These are phyloP conservation scores for Lissonota sp. DNA, from an alignment of 2,888 invertebrate genomes.

Conservation along the genomic window DNA sequence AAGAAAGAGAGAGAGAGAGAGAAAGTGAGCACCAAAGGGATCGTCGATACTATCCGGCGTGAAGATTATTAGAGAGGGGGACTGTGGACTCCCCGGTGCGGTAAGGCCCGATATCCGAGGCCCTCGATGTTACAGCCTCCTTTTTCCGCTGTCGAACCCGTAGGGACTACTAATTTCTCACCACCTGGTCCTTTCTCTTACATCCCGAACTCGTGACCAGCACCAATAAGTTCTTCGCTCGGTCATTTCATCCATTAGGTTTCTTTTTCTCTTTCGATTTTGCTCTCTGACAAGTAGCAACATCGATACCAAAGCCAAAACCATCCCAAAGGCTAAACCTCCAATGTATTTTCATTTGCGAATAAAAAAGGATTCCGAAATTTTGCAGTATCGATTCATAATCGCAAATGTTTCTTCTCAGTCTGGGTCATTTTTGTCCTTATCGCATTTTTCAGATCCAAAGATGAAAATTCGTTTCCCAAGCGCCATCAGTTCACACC, in stretches of 20 bases:
- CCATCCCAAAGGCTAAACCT: too few relatives aligned
- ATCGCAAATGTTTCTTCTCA: too few relatives aligned
- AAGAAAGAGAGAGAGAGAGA: conserved; percentile 39
- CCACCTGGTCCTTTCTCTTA: conserved; percentile 79
- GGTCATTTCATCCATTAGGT: conserved; percentile 59
- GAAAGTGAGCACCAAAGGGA: conserved; percentile 53
- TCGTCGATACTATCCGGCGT: conserved; percentile 80
- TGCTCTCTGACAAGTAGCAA: not conserved
- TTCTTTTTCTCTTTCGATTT: conserved; percentile 21
- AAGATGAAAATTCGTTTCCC: not conserved
- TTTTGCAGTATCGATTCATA: too few relatives aligned
- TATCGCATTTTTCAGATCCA: too few relatives aligned
- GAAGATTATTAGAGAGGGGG: conserved; percentile 76
- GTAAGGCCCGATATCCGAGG: conserved; percentile 57
- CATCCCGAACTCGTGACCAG: conserved; percentile 61
- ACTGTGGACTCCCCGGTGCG: conserved; percentile 50
- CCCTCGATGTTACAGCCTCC: conserved; percentile 53
- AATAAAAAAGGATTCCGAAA: too few relatives aligned
- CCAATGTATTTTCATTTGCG: too few relatives aligned
- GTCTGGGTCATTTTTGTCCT: too few relatives aligned
- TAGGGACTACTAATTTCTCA: conserved; percentile 78
- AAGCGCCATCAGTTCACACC: too few relatives aligned
- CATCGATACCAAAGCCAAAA: too few relatives aligned
- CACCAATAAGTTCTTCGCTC: conserved; percentile 62
- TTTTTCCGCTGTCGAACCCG: conserved; percentile 56